Percentiles rank a stretch among this genome's conserved stretches.
Conservation (phyloP, 2,797 vertebrate genomes). For the Lateolabrax maculatus region DNA sequence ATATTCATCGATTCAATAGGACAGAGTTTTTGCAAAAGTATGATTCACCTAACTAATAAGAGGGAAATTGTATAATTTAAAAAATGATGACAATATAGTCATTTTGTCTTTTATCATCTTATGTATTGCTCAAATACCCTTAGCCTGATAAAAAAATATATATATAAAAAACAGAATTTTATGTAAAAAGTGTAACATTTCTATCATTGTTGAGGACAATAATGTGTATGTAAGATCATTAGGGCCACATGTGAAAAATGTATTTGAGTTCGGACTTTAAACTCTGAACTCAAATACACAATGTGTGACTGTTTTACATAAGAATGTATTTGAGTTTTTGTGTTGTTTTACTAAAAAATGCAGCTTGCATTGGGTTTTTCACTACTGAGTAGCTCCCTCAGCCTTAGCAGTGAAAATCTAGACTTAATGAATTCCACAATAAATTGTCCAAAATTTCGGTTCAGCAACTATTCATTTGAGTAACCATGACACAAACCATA, state of each 20-base stretch:
- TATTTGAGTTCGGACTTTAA: no score
- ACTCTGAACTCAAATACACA: no score
- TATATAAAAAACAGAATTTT: neutral
- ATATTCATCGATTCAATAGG: neutral
- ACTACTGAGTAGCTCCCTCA: neutral
- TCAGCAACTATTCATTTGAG: constrained; percentile 46
- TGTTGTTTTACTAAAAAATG: neutral
- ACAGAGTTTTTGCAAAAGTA: neutral
- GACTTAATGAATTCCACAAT: constrained; percentile 19
- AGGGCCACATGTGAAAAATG: no score
- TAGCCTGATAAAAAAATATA: neutral
- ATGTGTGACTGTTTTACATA: neutral
- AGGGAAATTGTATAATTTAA: neutral
- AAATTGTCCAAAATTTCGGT: constrained; percentile 50
- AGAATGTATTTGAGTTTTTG: neutral
- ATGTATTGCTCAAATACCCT: neutral
- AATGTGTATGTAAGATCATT: no score
- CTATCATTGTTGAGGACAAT: neutral
- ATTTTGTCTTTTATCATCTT: neutral
- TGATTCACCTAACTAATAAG: neutral
- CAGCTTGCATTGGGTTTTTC: neutral
- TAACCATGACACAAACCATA: constrained; percentile 69
- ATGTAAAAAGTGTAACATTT: neutral
- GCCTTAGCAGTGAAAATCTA: constrained; percentile 15
- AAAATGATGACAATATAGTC: neutral